phyloP scores from a whole-genome alignment of 2,888 invertebrate species.

The Temnothorax rugatulus region DNA sequence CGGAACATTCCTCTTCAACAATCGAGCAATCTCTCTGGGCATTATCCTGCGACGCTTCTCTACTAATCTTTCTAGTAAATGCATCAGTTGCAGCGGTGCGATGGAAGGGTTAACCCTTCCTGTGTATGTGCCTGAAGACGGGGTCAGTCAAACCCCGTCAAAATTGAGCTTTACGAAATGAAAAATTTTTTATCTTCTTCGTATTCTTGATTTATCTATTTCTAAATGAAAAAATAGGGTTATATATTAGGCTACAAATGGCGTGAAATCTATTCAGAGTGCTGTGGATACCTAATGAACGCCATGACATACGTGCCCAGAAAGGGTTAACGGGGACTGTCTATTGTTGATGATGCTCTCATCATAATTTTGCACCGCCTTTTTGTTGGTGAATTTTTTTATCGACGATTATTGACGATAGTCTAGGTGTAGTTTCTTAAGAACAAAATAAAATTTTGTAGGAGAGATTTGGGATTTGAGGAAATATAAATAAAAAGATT shows the following conservation, averaged over 20 bases:
- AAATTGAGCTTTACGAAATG: neutral
- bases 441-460: slow-evolving; percentile 24
- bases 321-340: slow-evolving; percentile 38
- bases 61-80: slow-evolving; percentile 36
- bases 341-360: neutral
- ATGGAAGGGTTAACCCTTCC: slow-evolving; percentile 36
- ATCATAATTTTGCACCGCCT: slow-evolving; percentile 43
- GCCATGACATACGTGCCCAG: slow-evolving; percentile 29
- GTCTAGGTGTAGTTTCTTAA: neutral
- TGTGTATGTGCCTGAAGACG: neutral
- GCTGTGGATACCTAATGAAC: neutral
- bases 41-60: slow-evolving; percentile 49
- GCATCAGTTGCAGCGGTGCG: slow-evolving; percentile 23
- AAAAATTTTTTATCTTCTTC: slow-evolving; percentile 23
- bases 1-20: slow-evolving; percentile 57
- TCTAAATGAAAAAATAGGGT: slow-evolving; percentile 19
- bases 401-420: slow-evolving; percentile 20
- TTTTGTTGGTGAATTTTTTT: slow-evolving; percentile 49
- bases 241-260: slow-evolving; percentile 3
- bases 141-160: neutral
- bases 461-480: slow-evolving; percentile 14
- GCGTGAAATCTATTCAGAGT: slow-evolving; percentile 20
- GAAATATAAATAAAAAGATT: neutral
- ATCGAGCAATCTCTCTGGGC: slow-evolving; percentile 48
- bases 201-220: slow-evolving; percentile 17